Percentiles rank a stretch among this genome's conserved stretches.
These are phyloP conservation scores for Anas platyrhynchos DNA, from an alignment of 2,113 vertebrate species.

Conservation along the genomic window DNA sequence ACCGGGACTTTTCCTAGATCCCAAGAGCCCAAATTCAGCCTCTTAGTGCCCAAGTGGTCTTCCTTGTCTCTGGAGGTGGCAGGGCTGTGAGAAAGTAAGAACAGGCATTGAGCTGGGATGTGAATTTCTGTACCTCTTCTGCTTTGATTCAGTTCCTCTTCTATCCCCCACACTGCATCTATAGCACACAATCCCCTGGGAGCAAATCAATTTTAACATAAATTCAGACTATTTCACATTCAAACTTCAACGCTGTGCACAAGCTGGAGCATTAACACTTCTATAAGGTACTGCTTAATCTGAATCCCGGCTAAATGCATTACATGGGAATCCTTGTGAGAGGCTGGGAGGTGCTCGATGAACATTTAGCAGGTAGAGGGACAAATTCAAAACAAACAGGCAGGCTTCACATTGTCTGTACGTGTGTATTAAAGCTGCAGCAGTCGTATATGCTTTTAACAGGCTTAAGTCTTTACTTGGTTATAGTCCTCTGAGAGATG, in stretches of 20 bases:
- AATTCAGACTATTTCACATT: background rate
- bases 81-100: background rate
- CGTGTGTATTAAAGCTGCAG: background rate
- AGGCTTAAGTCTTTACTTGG: background rate
- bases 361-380: background rate
- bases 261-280: background rate
- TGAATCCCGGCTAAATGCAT: background rate
- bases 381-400: background rate
- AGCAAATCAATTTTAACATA: background rate
- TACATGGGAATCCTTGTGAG: background rate
- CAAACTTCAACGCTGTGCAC: background rate
- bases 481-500: background rate
- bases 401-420: background rate
- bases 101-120: background rate
- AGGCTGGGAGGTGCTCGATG: background rate
- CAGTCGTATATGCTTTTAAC: background rate
- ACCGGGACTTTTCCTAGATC: background rate
- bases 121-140: background rate
- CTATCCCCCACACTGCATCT: fast-evolving
- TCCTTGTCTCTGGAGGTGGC: background rate
- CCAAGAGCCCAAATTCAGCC: background rate
- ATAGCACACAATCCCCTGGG: background rate
- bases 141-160: background rate
- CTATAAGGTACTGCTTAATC: background rate
- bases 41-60: background rate